Conservation (phyloP, 2,888 invertebrate species). For the Platycnemis pennipes region DNA sequence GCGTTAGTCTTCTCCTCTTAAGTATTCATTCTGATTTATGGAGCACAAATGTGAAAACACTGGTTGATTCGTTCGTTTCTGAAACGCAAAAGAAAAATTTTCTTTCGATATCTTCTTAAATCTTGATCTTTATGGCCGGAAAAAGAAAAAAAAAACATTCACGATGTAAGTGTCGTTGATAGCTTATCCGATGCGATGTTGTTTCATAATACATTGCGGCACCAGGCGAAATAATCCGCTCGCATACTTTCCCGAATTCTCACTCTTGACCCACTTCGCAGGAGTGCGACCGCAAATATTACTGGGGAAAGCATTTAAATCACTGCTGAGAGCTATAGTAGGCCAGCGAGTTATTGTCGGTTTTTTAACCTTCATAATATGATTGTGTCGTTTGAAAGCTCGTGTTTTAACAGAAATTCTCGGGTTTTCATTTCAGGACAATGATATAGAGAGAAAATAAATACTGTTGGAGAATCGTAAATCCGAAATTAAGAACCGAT, state of each 20-base stretch:
- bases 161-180: background rate
- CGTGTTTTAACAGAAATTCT: no score
- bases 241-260: background rate
- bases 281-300: background rate
- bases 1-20: no score
- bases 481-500: no score
- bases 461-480: no score
- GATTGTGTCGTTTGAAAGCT: no score
- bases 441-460: no score
- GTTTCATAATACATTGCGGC: background rate
- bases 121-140: background rate
- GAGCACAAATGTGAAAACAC: no score
- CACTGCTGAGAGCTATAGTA: background rate
- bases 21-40: no score
- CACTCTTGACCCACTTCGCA: constrained; percentile 5
- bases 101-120: background rate
- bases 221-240: background rate
- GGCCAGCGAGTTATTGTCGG: background rate
- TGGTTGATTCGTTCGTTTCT: background rate
- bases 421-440: no score
- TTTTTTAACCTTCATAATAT: background rate
- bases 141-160: background rate
- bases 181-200: constrained; percentile 9
- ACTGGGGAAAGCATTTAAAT: background rate
- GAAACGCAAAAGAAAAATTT: background rate